Conservation (phyloP, 2,888 invertebrate species). For the Dryomyza anilis region DNA sequence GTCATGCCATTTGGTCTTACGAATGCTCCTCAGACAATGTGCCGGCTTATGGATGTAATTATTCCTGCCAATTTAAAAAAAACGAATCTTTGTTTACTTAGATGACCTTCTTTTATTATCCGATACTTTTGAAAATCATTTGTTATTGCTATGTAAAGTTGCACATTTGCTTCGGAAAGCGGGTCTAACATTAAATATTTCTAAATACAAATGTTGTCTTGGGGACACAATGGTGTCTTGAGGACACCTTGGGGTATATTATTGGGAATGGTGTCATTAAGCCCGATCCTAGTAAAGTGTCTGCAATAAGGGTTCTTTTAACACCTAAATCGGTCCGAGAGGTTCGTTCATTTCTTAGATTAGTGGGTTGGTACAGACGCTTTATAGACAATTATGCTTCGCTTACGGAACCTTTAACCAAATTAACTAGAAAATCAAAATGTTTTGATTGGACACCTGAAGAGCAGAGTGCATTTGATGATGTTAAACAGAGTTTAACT, state of each 20-base stretch:
- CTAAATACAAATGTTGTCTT: slow-evolving; percentile 1
- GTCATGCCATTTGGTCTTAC: too few species aligned
- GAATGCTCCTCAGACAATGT: background rate
- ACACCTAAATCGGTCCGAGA: background rate
- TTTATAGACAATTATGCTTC: too few species aligned
- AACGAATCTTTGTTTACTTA: slow-evolving; percentile 3
- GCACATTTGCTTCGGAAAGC: background rate
- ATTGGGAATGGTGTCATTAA: background rate
- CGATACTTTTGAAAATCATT: background rate
- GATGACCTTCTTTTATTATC: background rate
- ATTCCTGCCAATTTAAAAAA: background rate
- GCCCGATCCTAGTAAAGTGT: background rate
- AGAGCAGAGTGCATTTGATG: background rate
- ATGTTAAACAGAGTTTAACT: background rate
- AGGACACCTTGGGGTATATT: background rate
- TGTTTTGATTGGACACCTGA: background rate
- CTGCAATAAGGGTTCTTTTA: background rate
- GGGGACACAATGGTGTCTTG: slow-evolving; percentile 21
- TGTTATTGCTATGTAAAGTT: background rate
- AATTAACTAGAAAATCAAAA: background rate
- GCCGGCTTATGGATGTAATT: background rate
- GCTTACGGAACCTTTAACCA: background rate
- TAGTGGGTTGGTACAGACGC: background rate
- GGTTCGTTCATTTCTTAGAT: background rate
- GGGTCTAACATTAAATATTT: background rate